phyloP scores from a whole-genome alignment of 2,797 vertebrate genomes.

The Oceanodroma leucorhoa region DNA sequence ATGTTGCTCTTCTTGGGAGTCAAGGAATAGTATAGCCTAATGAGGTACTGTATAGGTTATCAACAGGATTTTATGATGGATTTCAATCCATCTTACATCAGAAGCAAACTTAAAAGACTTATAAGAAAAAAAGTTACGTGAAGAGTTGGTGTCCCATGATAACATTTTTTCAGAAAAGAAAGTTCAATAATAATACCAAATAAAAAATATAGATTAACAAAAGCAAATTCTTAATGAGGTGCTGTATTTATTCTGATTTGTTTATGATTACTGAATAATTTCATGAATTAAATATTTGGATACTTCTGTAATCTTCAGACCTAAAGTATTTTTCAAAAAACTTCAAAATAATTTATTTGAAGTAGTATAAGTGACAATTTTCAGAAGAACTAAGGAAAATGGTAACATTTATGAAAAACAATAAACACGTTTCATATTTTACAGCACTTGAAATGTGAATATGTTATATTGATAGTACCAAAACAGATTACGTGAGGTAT shows the following conservation, averaged over 20 bases:
- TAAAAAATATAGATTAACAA: not conserved
- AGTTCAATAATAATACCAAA: not conserved
- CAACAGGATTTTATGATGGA: constrained; percentile 1
- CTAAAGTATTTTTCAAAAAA: not conserved
- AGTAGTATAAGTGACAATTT: not conserved
- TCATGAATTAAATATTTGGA: not conserved
- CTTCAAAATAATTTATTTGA: not conserved
- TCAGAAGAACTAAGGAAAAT: not conserved
- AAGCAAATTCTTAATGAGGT: not conserved
- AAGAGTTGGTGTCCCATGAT: not conserved
- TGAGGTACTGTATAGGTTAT: constrained; percentile 38
- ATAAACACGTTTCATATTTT: not conserved
- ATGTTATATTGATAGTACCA: not conserved
- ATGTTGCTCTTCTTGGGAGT: constrained; percentile 42
- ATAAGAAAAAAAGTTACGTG: not conserved
- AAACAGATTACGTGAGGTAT: not conserved
- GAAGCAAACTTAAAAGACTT: constrained; percentile 40
- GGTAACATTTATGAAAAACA: not conserved
- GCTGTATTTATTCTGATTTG: not conserved
- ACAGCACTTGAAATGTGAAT: not conserved
- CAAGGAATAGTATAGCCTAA: constrained; percentile 43
- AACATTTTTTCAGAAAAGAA: not conserved
- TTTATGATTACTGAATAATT: not conserved
- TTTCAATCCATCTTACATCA: constrained; percentile 18
- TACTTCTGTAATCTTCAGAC: not conserved